Conservation (phyloP, 2,797 vertebrate genomes). For the Falco rusticolus region DNA sequence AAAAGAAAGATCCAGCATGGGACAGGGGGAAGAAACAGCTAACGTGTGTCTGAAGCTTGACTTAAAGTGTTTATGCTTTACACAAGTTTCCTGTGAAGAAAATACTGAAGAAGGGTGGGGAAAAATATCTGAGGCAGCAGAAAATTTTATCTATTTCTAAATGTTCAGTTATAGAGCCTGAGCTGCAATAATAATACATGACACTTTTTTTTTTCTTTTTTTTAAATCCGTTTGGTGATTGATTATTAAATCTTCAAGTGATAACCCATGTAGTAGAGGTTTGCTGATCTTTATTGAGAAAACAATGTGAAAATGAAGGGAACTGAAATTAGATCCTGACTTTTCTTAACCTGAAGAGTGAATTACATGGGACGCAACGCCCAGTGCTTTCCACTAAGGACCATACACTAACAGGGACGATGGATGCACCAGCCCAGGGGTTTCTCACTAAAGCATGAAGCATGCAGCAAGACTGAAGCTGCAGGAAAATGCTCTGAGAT, state of each 20-base stretch:
- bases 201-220: not conserved
- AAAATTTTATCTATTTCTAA: not conserved
- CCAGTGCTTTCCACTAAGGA: not conserved
- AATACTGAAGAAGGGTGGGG: not conserved
- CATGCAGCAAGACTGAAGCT: not conserved
- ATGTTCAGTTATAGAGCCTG: not conserved
- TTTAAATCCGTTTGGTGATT: not conserved
- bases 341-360: not conserved
- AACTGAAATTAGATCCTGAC: not conserved
- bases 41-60: not conserved
- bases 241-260: not conserved
- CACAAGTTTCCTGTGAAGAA: not conserved
- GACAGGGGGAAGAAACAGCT: not conserved
- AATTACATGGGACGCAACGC: fast-evolving
- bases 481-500: not conserved
- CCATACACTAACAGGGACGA: fast-evolving
- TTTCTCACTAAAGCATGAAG: not conserved
- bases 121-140: not conserved
- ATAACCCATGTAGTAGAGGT: not conserved
- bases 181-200: not conserved
- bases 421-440: not conserved
- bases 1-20: not conserved
- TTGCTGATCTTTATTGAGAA: not conserved
- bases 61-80: not conserved
- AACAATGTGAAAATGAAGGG: not conserved